Conservation (phyloP, 2,888 invertebrate genomes). For the Synanthedon vespiformis region DNA sequence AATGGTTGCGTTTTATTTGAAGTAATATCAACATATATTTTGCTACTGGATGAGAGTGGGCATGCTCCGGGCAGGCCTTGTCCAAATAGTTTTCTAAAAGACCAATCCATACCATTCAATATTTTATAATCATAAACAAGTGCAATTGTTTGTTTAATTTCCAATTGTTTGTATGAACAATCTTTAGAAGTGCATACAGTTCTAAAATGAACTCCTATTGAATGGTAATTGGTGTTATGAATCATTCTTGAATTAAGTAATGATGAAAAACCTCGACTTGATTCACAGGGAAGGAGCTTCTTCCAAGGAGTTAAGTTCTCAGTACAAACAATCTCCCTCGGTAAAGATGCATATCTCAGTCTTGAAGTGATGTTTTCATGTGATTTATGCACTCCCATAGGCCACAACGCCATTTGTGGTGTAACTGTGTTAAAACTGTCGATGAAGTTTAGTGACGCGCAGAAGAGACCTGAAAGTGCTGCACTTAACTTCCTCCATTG, state of each 20-base stretch:
- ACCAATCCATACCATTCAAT: slow-evolving; percentile 82
- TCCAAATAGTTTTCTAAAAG: slow-evolving; percentile 87
- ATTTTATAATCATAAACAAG: slow-evolving; percentile 87
- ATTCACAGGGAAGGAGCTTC: slow-evolving; percentile 94
- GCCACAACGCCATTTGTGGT: slow-evolving; percentile 87
- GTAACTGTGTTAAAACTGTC: slow-evolving; percentile 85
- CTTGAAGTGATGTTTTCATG: slow-evolving; percentile 64
- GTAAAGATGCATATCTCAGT: slow-evolving; percentile 88
- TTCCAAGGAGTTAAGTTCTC: slow-evolving; percentile 99
- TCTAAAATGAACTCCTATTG: slow-evolving; percentile 86
- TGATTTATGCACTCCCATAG: slow-evolving; percentile 72
- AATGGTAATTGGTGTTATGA: slow-evolving; percentile 94
- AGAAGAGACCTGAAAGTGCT: slow-evolving; percentile 93
- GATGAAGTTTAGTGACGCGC: slow-evolving; percentile 96
- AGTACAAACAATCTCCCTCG: slow-evolving; percentile 96
- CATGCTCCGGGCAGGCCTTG: slow-evolving; percentile 86
- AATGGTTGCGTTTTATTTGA: slow-evolving; percentile 73
- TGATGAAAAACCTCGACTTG: slow-evolving; percentile 87
- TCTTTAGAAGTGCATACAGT: slow-evolving; percentile 76
- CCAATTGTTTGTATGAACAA: slow-evolving; percentile 75
- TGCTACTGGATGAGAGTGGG: slow-evolving; percentile 81
- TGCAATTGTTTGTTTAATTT: slow-evolving; percentile 87
- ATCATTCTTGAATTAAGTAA: slow-evolving; percentile 91
- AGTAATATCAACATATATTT: slow-evolving; percentile 84
- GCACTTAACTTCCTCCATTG: slow-evolving; percentile 92